Evolutionary conservation across 30 jellyfish, hydroid and myxozoan genomes (phyloP), one percentile per base, ranked within the genome.

Genomic region (Rhopilema esculentum): DNA sequence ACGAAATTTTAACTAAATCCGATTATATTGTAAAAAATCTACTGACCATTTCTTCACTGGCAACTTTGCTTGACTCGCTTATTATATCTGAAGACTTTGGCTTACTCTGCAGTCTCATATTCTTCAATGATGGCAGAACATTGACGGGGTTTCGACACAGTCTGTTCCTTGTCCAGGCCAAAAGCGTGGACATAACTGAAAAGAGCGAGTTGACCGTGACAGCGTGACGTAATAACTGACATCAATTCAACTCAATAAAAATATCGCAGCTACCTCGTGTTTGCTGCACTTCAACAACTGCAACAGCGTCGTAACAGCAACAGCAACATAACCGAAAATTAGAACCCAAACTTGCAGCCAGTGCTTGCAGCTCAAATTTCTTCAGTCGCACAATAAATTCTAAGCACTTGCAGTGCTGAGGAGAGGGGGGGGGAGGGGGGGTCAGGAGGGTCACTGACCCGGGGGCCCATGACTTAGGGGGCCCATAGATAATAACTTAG

Each of bases 111-210:
- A 84, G 93, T 62, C 64, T 84, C 93, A 84, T 84, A 65, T 32
- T 84, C 28, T 40, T 30, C 49, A 24, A 72, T 24, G 26, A 32
- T 19, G 50, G 93, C 27, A 84, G 78, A 57, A 78, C 64, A 7
- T 30, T 28, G n/a, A 28, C 64, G 15, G 72, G 16, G 57, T 66
- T 50, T 23, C 32, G 62, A 73, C 73, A 31, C 24, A 84, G 81
- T 51, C 74, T 75, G 63, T 27, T 49, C 27, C 79, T 29, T 9
- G 91, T 31, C 87, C 93, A 84, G 15, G 93, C 67, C 31, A 77
- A 62, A 33, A 71, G 82, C 75, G 87, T 51, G 81, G 93, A 84
- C 93, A 84, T 84, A 73, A 52, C 74, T 84, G 79, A 84, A 84
- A 84, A 87, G 93, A 84, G 63, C 29, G 82, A 23, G 9, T 6